A percentile compares a stretch with the other conserved stretches of the same genome.
Evolutionary conservation across 2,797 vertebrate genomes (phyloP).

Genomic region (Myripristis jacobus): DNA sequence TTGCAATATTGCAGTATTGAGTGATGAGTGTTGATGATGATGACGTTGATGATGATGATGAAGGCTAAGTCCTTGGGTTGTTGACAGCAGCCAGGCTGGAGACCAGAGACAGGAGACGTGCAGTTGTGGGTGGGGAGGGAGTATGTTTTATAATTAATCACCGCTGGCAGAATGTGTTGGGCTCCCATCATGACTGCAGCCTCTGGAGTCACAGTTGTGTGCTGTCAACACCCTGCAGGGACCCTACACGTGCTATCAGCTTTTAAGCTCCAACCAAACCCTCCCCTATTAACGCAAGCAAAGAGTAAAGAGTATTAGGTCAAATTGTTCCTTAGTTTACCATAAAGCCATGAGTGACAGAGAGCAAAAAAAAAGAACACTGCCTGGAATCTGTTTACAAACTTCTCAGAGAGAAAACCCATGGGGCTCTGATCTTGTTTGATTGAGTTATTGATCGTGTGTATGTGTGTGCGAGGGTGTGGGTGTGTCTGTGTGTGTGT

Average conservation of each 20-base stretch:
- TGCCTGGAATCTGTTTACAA: conserved; percentile 66
- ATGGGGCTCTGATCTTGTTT: conserved; percentile 43
- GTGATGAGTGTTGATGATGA: conserved; percentile 38
- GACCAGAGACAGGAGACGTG: conserved; percentile 25
- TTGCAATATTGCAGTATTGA: conserved; percentile 42
- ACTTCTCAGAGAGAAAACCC: conserved; percentile 51
- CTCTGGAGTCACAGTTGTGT: conserved; percentile 34
- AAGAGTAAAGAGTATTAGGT: conserved; percentile 31
- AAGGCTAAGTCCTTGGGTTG: conserved; percentile 59
- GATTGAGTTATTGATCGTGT: conserved; percentile 38
- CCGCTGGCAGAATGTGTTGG: too few relatives aligned
- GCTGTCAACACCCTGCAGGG: conserved; percentile 45
- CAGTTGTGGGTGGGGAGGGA: conserved; percentile 42
- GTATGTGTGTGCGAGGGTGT: conserved; percentile 5
- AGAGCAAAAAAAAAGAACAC: conserved; percentile 39
- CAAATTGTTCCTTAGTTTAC: conserved; percentile 28
- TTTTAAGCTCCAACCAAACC: conserved; percentile 40
- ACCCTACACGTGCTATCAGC: conserved; percentile 44
- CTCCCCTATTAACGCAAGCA: conserved; percentile 16
- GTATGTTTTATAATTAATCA: conserved; percentile 48
- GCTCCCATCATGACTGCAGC: conserved; percentile 55
- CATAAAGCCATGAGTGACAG: conserved; percentile 43
- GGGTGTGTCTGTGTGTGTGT: neutral
- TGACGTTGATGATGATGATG: conserved; percentile 55
- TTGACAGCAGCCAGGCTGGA: conserved; percentile 62